Evolutionary conservation across 2,888 invertebrate species (phyloP), one percentile per base, ranked within the genome.

Genomic region (Stenchaetothrips biformis): DNA sequence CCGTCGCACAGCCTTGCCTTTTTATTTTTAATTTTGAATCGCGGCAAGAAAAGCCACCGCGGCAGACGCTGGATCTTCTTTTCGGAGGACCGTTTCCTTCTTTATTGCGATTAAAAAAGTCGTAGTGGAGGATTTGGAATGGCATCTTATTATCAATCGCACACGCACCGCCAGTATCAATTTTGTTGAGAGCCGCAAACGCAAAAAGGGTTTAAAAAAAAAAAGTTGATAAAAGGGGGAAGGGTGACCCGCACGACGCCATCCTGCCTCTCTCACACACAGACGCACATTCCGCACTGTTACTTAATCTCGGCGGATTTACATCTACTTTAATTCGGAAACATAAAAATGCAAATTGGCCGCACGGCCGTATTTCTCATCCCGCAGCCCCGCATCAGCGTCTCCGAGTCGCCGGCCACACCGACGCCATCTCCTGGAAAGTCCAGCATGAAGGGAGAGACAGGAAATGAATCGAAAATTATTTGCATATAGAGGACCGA

Each of bases 311-410:
- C 2, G 25, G 67, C 11, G 67, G 67, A 74, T 74, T 74, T 74
- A 74, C 67, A 74, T 74, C 67, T 25, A 74, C 67, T 74, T 74
- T 74, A 74, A 74, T 74, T 74, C 25, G 11, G 25, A 74, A 74
- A 74, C 25, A 74, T 74, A 74, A 74, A 74, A 74, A 74, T 74
- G 67, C 67, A 74, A 74, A 74, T 74, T 7, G 25, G 21, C 25
- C 21, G 67, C 11, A 0, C 25, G 67, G 21, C 67, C 21, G 11
- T 74, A 74, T 53, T 53, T 11, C 53, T 18, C 53, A 18, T 18
- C 4, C 53, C 53, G 8, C 11, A 18, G 13, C 59, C 4, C 59
- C 13, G 59, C 18, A 18, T 59, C 59, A 18, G 16, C 16, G 59
- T 59, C 53, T 9, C 53, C 53, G 53, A 53, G 37, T 37, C 37